These are phyloP conservation scores for Turritopsis dohrnii DNA, from an alignment of 30 jellyfish, hydroid and myxozoan genomes.

Conservation along the genomic window DNA sequence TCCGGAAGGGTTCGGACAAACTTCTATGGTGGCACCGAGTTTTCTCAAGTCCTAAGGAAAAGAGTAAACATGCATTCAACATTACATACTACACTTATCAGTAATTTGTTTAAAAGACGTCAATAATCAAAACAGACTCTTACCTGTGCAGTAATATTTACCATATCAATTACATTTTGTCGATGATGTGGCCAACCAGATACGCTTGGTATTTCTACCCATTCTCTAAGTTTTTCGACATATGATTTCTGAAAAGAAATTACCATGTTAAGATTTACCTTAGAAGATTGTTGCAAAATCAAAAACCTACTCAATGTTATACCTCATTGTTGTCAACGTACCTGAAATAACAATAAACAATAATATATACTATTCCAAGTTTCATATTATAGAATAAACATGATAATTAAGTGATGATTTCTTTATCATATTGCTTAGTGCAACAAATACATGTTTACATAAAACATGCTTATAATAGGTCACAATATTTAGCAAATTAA, in stretches of 20 bases:
- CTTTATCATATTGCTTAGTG: too few species aligned
- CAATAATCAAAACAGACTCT: neutral
- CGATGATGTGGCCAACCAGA: constrained; percentile 80
- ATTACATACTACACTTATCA: too few species aligned
- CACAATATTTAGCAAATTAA: too few species aligned
- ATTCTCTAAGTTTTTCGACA: constrained; percentile 45
- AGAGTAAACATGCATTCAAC: neutral
- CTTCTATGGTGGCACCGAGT: constrained; percentile 79
- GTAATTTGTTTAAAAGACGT: too few species aligned
- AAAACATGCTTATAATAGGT: too few species aligned
- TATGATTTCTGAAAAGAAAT: constrained; percentile 26
- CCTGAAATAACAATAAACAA: neutral
- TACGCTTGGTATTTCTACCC: constrained; percentile 85
- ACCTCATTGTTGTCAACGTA: neutral
- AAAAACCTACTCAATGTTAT: too few species aligned
- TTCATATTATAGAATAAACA: too few species aligned
- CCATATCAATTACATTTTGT: constrained; percentile 54
- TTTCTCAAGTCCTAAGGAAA: constrained; percentile 51
- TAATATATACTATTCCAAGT: too few species aligned
- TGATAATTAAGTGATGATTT: too few species aligned
- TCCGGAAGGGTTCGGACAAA: constrained; percentile 64
- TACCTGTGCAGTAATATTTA: constrained; percentile 56
- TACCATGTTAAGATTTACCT: too few species aligned
- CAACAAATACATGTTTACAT: too few species aligned
- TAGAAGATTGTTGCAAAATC: too few species aligned